Evolutionary conservation across 2,888 invertebrate species (phyloP).

Genomic region (Molanna angustata): DNA sequence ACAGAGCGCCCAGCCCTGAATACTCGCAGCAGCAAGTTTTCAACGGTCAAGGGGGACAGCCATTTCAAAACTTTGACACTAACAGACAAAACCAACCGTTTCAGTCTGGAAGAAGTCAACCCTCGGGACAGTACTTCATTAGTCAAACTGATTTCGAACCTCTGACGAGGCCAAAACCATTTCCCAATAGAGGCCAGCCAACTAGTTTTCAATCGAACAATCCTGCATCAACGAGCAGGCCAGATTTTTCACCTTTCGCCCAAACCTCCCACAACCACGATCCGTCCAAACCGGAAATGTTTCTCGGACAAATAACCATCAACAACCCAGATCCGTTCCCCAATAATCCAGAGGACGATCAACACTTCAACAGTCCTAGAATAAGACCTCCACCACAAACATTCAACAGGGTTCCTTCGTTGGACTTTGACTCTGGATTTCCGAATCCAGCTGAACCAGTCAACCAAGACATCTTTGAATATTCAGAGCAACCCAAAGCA

Average conservation of each 20-base stretch:
- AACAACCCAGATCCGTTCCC: slow-evolving; percentile 55
- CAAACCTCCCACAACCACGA: slow-evolving; percentile 58
- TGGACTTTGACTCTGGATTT: slow-evolving; percentile 34
- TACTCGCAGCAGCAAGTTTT: slow-evolving; percentile 38
- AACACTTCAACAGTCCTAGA: slow-evolving; percentile 29
- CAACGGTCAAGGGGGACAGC: slow-evolving; percentile 32
- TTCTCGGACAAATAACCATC: slow-evolving; percentile 60
- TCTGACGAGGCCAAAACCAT: slow-evolving; percentile 14
- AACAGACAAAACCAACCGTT: slow-evolving; percentile 41
- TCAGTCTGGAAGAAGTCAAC: slow-evolving; percentile 52
- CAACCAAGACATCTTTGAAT: slow-evolving; percentile 39
- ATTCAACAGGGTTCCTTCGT: slow-evolving; percentile 49
- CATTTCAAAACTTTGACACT: slow-evolving; percentile 40
- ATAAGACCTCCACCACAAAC: slow-evolving; percentile 27
- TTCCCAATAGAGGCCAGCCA: slow-evolving; percentile 43
- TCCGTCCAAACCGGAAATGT: slow-evolving; percentile 61
- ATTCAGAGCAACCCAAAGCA: slow-evolving; percentile 33
- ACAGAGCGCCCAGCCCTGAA: slow-evolving; percentile 37
- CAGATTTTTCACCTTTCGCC: slow-evolving; percentile 52
- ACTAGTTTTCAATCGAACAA: slow-evolving; percentile 50
- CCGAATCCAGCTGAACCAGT: slow-evolving; percentile 36
- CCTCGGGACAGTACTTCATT: slow-evolving; percentile 47
- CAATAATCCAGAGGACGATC: slow-evolving; percentile 30
- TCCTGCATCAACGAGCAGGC: slow-evolving; percentile 54
- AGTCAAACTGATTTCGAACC: slow-evolving; percentile 50